Conservation (phyloP, 2,888 invertebrate species). For the Hetaerina titia region DNA sequence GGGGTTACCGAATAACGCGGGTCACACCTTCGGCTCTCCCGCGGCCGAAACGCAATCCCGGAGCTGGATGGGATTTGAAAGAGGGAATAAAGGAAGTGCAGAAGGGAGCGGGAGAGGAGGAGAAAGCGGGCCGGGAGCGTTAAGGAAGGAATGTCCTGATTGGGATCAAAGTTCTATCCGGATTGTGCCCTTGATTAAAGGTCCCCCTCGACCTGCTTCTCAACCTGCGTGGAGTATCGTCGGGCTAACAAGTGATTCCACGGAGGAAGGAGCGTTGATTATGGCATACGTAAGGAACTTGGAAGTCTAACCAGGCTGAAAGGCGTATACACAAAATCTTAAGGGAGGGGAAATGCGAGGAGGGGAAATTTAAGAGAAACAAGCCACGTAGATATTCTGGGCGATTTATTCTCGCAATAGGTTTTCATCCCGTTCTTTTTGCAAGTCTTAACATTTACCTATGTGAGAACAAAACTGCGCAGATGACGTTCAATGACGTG, state of each 20-base stretch:
- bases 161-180: constrained; percentile 16
- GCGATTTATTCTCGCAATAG: background rate
- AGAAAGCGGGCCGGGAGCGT: background rate
- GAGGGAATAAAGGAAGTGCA: background rate
- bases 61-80: background rate
- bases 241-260: background rate
- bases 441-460: background rate
- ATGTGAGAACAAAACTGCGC: too few relatives aligned
- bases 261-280: background rate
- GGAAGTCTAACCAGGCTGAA: background rate
- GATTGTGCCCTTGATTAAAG: constrained; percentile 33
- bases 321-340: too few relatives aligned
- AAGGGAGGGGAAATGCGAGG: background rate
- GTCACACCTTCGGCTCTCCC: background rate
- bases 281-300: background rate
- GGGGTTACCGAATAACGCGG: background rate
- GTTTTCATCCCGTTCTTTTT: background rate
- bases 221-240: background rate
- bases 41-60: background rate
- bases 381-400: background rate
- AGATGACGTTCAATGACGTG: background rate
- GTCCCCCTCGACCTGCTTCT: background rate
- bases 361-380: too few relatives aligned
- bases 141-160: background rate
- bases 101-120: background rate